Evolutionary conservation across 2,888 invertebrate genomes (phyloP), one percentile per base, ranked within the genome.

Genomic region (Anoncus sp.): DNA sequence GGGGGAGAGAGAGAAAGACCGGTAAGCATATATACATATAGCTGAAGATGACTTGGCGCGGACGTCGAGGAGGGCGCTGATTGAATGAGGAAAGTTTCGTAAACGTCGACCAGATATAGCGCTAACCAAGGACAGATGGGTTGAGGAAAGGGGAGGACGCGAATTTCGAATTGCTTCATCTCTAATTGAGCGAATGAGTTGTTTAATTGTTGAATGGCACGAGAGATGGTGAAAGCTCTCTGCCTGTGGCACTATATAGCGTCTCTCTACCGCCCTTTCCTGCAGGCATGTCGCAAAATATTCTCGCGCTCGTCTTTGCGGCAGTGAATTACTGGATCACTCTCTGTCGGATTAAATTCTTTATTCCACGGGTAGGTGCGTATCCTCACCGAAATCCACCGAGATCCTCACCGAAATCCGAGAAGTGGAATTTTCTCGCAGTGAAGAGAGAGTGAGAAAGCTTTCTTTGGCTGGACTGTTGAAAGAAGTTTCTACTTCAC

Each of bases 81-180:
- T 78, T 78, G 74, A 78, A 78, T 78, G 65, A 78, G 70, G 47
- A 71, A 78, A 78, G 74, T 78, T 78, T 71, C 53, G 60, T 74
- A 71, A 74, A 74, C 55, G 70, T 38, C 69, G 55, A 74, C 66
- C 70, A 43, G 70, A 55, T 45, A 22, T 49, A 35, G 55, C 38
- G 12, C 20, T 55, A 47, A 40, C 53, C 22, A 20, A 55, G 51
- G 53, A 62, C 49, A 24, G 51, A 65, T 45, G 57, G 51, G 10
- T 27, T 18, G 45, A 49, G 67, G 38, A 43, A 49, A 49, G 20
- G 20, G 43, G 14, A 27, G 45, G 51, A 51, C 67, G 51, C 49
- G 62, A 71, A 71, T 78, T 78, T 27, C 60, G 55, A 74, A 78
- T 78, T 62, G 60, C 77, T 70, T 69, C 70, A 66, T 60, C 70